Conservation (phyloP, 2,888 invertebrate genomes). For the Macrosoma leucophasiata region DNA sequence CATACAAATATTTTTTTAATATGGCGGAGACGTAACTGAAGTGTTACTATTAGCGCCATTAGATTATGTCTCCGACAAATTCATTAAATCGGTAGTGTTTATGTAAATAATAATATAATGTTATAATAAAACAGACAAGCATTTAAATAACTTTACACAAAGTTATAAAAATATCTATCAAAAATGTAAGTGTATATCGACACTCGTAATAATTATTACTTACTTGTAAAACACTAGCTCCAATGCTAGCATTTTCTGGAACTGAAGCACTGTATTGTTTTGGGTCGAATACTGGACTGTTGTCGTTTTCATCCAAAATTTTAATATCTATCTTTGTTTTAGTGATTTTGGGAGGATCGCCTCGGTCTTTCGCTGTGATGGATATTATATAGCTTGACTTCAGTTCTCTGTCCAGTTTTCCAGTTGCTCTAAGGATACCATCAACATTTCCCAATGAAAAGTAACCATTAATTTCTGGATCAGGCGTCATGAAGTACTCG, state of each 20-base stretch:
- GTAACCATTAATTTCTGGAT: constrained; percentile 76
- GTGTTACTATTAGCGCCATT: too few species aligned
- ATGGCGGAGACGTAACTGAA: too few species aligned
- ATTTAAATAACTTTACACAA: background rate
- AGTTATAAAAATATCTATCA: too few species aligned
- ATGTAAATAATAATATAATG: too few species aligned
- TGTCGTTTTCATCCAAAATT: constrained; percentile 92
- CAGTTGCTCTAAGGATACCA: constrained; percentile 89
- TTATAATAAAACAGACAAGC: background rate
- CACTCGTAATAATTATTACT: constrained; percentile 23
- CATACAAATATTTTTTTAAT: too few species aligned
- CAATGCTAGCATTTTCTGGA: constrained; percentile 95
- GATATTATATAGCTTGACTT: constrained; percentile 83
- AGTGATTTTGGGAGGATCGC: constrained; percentile 86
- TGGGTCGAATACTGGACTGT: constrained; percentile 91
- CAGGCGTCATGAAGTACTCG: constrained; percentile 87
- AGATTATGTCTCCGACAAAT: too few species aligned
- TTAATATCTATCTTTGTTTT: constrained; percentile 81
- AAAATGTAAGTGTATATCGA: too few species aligned
- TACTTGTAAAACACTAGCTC: constrained; percentile 91
- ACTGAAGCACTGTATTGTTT: constrained; percentile 93
- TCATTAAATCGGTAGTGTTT: too few species aligned
- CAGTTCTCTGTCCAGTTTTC: constrained; percentile 89
- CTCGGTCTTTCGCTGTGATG: constrained; percentile 91
- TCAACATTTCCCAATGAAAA: constrained; percentile 92